Evolutionary conservation across 2,113 vertebrate genomes (phyloP).

Genomic region (Nesogale talazaci): DNA sequence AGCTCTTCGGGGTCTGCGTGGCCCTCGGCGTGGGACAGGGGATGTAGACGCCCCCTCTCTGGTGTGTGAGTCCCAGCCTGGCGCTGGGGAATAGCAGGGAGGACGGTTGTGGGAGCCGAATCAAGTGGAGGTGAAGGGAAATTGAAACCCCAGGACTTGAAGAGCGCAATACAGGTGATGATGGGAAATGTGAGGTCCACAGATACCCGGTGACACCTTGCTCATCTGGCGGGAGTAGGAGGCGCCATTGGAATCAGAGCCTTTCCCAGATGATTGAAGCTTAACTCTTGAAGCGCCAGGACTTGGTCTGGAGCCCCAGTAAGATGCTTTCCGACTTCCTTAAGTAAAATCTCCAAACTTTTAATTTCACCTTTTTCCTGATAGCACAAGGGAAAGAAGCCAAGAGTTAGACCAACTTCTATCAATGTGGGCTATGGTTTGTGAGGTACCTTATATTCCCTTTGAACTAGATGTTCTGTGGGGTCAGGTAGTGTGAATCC

Average conservation of each 20-base stretch:
- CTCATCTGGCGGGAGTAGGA: not conserved
- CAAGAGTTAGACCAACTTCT: not conserved
- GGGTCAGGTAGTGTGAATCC: not conserved
- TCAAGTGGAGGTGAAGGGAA: conserved; percentile 65
- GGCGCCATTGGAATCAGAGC: not conserved
- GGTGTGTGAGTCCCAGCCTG: not conserved
- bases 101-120: conserved; percentile 42
- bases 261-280: conserved; percentile 39
- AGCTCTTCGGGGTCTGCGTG: conserved; percentile 48
- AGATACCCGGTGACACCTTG: not conserved
- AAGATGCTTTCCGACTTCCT: conserved; percentile 35
- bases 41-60: not conserved
- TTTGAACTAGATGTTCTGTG: fast-evolving
- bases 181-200: not conserved
- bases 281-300: conserved; percentile 56
- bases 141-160: conserved; percentile 77
- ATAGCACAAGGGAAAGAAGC: not conserved
- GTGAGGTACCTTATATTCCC: not conserved
- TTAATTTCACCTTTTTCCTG: conserved; percentile 28
- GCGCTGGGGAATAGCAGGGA: conserved; percentile 32
- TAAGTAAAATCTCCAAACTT: not conserved
- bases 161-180: conserved; percentile 71
- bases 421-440: too few relatives aligned
- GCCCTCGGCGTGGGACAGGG: not conserved
- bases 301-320: conserved; percentile 47